Evolutionary conservation across 2,113 vertebrate genomes (phyloP).

Genomic region (Gavialis gangeticus): DNA sequence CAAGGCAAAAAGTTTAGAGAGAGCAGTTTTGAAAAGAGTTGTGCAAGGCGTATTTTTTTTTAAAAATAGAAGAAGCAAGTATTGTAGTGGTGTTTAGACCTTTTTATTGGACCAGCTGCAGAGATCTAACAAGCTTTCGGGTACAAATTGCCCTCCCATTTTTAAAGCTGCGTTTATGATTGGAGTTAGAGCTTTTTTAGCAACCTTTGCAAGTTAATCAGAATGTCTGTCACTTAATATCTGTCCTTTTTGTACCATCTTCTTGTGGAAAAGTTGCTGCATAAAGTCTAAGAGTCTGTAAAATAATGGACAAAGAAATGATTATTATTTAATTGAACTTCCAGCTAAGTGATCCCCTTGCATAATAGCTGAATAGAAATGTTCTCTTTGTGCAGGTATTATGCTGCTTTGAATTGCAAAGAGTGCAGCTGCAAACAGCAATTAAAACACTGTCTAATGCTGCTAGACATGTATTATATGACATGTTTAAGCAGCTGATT

Average conservation of each 20-base stretch:
- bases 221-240: background rate
- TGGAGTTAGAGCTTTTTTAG: background rate
- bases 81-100: too few species aligned
- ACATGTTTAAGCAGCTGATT: background rate
- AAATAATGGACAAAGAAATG: background rate
- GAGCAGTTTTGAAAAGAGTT: too few species aligned
- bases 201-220: background rate
- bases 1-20: background rate
- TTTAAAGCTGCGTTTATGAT: background rate
- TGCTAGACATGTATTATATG: background rate
- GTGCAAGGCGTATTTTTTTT: background rate
- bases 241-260: background rate
- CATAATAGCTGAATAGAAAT: background rate
- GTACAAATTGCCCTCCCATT: too few species aligned
- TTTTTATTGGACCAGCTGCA: too few species aligned
- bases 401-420: background rate
- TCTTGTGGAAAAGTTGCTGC: background rate
- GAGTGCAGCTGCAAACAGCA: background rate
- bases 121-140: too few species aligned
- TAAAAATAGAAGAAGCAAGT: too few species aligned
- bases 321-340: slow-evolving; percentile 11
- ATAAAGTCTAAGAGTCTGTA: background rate
- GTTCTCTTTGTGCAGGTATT: background rate
- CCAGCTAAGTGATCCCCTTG: background rate
- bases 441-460: background rate